Conservation (phyloP, 2,113 vertebrate genomes). For the Xiphophorus hellerii region DNA sequence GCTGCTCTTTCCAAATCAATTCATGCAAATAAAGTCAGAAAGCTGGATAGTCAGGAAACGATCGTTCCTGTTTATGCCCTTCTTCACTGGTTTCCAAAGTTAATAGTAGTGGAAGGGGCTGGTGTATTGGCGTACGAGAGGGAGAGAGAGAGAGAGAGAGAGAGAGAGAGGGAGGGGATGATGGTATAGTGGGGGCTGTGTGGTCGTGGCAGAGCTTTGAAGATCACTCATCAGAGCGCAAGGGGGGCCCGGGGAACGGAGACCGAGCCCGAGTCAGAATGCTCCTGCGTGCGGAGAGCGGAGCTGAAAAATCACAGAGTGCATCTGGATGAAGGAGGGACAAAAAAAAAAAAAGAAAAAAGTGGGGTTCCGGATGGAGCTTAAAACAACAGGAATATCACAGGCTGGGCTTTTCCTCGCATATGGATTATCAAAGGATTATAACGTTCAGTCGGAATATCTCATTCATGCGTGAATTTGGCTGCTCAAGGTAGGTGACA, state of each 20-base stretch:
- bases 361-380: slow-evolving; percentile 51
- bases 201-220: slow-evolving; percentile 80
- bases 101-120: slow-evolving; percentile 69
- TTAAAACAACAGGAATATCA: slow-evolving; percentile 56
- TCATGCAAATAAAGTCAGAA: neutral
- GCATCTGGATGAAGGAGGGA: slow-evolving; percentile 57
- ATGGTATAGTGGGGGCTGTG: slow-evolving; percentile 50
- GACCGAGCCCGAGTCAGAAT: slow-evolving; percentile 55
- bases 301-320: slow-evolving; percentile 52
- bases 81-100: slow-evolving; percentile 68
- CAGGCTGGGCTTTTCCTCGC: slow-evolving; percentile 55
- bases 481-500: slow-evolving; percentile 73
- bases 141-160: slow-evolving; percentile 16
- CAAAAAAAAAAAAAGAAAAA: neutral
- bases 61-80: slow-evolving; percentile 58
- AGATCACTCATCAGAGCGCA: slow-evolving; percentile 80
- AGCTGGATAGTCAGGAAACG: slow-evolving; percentile 18
- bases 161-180: neutral
- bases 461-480: slow-evolving; percentile 61
- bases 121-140: slow-evolving; percentile 37
- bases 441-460: slow-evolving; percentile 58
- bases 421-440: slow-evolving; percentile 76
- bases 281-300: slow-evolving; percentile 47
- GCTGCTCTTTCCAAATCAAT: slow-evolving; percentile 5
- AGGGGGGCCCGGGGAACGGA: slow-evolving; percentile 69